These are phyloP conservation scores for Castor canadensis DNA, from an alignment of 2,113 vertebrate genomes.

Conservation along the genomic window DNA sequence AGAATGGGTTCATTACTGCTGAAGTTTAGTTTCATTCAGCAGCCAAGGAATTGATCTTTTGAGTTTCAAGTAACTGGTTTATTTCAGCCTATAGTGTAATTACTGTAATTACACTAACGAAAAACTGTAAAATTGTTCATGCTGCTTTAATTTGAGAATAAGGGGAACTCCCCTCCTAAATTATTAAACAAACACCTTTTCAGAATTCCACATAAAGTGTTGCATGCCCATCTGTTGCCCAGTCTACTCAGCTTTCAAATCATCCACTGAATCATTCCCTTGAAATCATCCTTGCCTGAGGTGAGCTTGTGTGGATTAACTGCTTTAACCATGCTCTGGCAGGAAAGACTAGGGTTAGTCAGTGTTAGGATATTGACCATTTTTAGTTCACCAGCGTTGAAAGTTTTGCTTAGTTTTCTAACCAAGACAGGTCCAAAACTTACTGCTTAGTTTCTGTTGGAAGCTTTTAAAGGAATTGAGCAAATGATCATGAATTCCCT, in stretches of 20 bases:
- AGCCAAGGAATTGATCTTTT: background rate
- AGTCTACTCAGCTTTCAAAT: background rate
- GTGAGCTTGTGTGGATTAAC: background rate
- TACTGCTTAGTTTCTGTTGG: background rate
- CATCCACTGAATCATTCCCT: background rate
- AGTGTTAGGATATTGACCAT: background rate
- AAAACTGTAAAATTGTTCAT: background rate
- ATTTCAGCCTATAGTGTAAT: background rate
- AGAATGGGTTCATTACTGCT: background rate
- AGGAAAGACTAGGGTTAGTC: background rate
- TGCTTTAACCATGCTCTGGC: background rate
- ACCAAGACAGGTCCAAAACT: background rate
- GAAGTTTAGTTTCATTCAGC: background rate
- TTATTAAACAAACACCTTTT: constrained; percentile 39
- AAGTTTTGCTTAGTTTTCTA: background rate
- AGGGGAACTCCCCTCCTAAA: background rate
- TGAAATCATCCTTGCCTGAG: background rate
- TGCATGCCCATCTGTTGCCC: background rate
- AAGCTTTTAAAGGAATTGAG: constrained; percentile 9
- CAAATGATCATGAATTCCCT: background rate
- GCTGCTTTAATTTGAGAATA: constrained; percentile 51
- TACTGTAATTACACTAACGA: background rate
- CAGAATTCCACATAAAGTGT: background rate
- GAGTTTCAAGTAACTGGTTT: constrained; percentile 27
- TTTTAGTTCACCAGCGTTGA: background rate